phyloP scores from a whole-genome alignment of 1,140 invertebrate genomes.

The Saccostrea cuccullata region DNA sequence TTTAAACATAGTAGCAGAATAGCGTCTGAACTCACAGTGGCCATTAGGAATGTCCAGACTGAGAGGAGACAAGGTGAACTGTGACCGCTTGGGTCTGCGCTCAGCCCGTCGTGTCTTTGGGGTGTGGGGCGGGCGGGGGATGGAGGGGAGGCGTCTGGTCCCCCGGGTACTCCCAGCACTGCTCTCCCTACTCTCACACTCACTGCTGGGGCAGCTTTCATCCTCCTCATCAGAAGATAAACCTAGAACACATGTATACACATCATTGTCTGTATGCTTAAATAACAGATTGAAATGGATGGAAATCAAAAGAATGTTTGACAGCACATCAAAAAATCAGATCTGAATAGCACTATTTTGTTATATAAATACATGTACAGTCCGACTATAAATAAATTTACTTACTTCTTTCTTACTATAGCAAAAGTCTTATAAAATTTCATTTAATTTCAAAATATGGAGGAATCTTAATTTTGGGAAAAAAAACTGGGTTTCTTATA shows the following conservation, averaged over 20 bases:
- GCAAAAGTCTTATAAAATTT: too few species aligned
- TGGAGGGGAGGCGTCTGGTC: slow-evolving; percentile 53
- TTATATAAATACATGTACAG: too few species aligned
- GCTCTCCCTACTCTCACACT: slow-evolving; percentile 74
- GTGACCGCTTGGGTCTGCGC: slow-evolving; percentile 2
- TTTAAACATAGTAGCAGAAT: neutral
- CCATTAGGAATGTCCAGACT: slow-evolving; percentile 71
- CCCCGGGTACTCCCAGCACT: slow-evolving; percentile 73
- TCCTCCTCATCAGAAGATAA: slow-evolving; percentile 71
- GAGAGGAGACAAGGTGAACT: slow-evolving; percentile 54
- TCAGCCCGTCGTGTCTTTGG: slow-evolving; percentile 54
- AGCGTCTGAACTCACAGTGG: slow-evolving; percentile 11
- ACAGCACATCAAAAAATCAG: too few species aligned
- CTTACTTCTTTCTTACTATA: too few species aligned
- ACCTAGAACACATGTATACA: slow-evolving; percentile 34
- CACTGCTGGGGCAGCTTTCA: slow-evolving; percentile 72
- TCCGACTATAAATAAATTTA: too few species aligned
- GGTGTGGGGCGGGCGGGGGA: slow-evolving; percentile 58
- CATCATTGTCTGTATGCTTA: too few species aligned
- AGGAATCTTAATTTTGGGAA: too few species aligned
- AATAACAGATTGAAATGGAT: too few species aligned
- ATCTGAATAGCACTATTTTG: too few species aligned
- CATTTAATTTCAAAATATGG: too few species aligned
- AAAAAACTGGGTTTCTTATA: too few species aligned
- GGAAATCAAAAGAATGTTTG: too few species aligned